Evolutionary conservation across 2,888 invertebrate genomes (phyloP).

Genomic region (Bellardia pandia): DNA sequence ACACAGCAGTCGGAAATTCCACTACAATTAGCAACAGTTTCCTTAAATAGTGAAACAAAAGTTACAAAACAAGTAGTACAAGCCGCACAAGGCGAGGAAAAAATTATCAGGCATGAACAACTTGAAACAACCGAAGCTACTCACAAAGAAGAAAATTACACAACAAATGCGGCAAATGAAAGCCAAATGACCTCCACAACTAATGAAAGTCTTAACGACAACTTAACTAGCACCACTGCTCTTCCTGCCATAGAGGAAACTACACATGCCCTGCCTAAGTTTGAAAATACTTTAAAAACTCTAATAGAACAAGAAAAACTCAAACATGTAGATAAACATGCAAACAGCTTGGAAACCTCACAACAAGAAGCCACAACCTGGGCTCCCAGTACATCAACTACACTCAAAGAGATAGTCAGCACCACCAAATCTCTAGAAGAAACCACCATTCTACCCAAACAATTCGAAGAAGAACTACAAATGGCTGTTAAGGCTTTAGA

Average conservation of each 20-base stretch:
- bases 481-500: conserved; percentile 33
- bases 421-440: neutral
- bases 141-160: neutral
- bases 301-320: conserved; percentile 1
- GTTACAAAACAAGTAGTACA: neutral
- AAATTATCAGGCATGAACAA: neutral
- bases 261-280: neutral
- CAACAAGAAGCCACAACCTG: neutral
- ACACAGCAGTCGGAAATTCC: neutral
- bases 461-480: conserved; percentile 29
- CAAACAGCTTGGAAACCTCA: neutral
- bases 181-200: neutral
- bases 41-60: neutral
- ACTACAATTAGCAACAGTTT: neutral
- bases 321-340: neutral
- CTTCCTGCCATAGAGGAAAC: neutral
- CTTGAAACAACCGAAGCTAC: neutral
- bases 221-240: neutral
- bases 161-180: neutral
- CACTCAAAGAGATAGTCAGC: neutral
- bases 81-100: neutral
- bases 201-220: neutral
- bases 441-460: neutral
- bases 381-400: neutral
- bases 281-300: conserved; percentile 10